Percentiles rank a stretch among this genome's conserved stretches.
Conservation (phyloP, 2,113 vertebrate genomes). For the Pandion haliaetus region DNA sequence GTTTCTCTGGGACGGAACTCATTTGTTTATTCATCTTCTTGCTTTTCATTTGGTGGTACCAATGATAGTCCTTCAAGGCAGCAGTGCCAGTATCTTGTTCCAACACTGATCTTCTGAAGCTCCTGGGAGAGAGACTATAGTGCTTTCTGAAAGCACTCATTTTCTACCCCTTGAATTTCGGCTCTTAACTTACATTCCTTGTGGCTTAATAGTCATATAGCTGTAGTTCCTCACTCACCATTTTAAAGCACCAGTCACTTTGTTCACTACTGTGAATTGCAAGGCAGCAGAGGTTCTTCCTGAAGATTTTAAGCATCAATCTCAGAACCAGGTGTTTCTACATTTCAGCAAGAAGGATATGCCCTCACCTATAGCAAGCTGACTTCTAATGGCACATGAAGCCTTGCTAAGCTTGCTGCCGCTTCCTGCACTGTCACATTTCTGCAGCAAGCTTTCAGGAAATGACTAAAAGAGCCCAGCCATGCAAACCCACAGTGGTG, state of each 20-base stretch:
- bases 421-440: constrained; percentile 56
- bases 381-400: not conserved
- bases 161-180: constrained; percentile 31
- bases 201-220: not conserved
- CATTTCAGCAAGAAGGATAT: constrained; percentile 16
- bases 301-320: constrained; percentile 35
- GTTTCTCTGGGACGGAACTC: constrained; percentile 27
- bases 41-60: constrained; percentile 53
- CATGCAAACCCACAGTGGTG: constrained; percentile 60
- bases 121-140: constrained; percentile 20
- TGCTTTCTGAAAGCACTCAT: constrained; percentile 75
- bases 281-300: constrained; percentile 54
- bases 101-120: constrained; percentile 69
- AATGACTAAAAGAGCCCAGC: constrained; percentile 68
- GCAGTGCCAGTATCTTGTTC: constrained; percentile 61
- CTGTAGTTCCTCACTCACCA: constrained; percentile 29
- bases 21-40: constrained; percentile 60
- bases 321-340: not conserved
- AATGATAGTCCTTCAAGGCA: constrained; percentile 62
- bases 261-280: not conserved
- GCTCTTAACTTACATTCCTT: not conserved
- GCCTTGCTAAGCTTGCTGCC: constrained; percentile 12
- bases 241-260: constrained; percentile 29
- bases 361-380: not conserved
- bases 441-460: constrained; percentile 68